These are phyloP conservation scores for Probaryconus sp. DNA, from an alignment of 1,140 invertebrate species.

Conservation along the genomic window DNA sequence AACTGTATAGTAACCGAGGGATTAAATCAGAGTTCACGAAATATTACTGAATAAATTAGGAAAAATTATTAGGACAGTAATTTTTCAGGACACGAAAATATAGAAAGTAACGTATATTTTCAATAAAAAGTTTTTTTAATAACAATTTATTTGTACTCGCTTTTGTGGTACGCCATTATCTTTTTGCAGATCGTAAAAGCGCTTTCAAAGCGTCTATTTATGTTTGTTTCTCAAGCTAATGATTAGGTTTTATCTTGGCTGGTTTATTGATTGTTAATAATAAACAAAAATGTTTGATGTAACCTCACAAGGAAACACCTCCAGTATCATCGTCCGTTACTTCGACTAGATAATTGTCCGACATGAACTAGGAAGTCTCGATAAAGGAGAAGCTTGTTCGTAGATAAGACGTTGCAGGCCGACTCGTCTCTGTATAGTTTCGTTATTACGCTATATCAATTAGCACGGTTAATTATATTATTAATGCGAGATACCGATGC, in stretches of 20 bases:
- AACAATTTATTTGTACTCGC: no score
- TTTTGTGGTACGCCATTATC: no score
- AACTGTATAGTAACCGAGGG: no score
- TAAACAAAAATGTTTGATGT: conserved; percentile 30
- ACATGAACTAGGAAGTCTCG: conserved; percentile 56
- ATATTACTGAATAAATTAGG: no score
- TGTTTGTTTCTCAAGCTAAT: no score
- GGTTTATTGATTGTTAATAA: conserved; percentile 26
- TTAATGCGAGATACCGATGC: conserved; percentile 18
- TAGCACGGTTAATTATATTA: conserved; percentile 49
- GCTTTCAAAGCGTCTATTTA: no score
- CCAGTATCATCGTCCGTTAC: conserved; percentile 46
- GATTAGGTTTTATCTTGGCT: conserved; percentile 38
- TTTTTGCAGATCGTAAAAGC: no score
- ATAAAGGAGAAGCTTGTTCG: conserved; percentile 53
- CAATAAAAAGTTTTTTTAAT: no score
- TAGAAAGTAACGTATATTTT: no score
- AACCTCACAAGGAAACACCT: conserved; percentile 43
- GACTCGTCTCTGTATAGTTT: conserved; percentile 43
- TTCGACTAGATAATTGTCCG: conserved; percentile 46
- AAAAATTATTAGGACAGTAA: no score
- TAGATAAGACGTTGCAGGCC: conserved; percentile 39
- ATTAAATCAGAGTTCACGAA: no score
- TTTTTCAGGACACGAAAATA: no score
- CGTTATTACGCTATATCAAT: conserved; percentile 55